phyloP scores from a whole-genome alignment of 2,797 vertebrate species.

The Buphagus erythrorhynchus region DNA sequence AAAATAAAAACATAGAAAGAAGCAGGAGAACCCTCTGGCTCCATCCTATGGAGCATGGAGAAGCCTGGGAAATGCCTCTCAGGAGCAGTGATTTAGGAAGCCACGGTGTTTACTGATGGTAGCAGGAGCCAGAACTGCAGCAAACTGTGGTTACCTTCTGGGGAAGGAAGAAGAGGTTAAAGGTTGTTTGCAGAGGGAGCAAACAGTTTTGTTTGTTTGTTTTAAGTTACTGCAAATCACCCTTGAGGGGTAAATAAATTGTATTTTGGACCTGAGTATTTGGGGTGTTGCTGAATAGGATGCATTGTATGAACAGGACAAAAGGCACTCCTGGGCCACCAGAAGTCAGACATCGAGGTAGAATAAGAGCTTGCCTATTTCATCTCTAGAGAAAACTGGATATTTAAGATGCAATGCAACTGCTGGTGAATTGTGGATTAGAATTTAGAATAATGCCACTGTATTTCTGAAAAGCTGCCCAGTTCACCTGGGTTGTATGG shows the following conservation, averaged over 20 bases:
- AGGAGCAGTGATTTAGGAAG: neutral
- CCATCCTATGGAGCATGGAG: neutral
- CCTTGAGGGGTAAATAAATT: neutral
- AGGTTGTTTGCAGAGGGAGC: neutral
- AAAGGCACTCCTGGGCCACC: neutral
- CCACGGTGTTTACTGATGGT: rapidly evolving
- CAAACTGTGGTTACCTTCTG: neutral
- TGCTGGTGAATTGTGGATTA: neutral
- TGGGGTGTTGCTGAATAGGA: neutral
- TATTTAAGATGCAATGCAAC: neutral
- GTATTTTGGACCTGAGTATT: neutral
- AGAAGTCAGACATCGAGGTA: neutral
- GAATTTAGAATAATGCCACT: neutral
- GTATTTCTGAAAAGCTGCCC: neutral
- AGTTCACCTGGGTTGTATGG: neutral
- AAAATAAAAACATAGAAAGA: neutral
- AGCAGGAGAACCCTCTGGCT: neutral
- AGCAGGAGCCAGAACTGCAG: neutral
- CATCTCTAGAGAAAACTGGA: neutral
- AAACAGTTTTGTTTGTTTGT: neutral
- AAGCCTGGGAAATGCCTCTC: neutral
- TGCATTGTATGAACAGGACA: neutral
- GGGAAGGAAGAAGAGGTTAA: neutral
- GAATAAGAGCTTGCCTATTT: neutral
- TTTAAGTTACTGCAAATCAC: neutral